Conservation (phyloP, 2,797 vertebrate species). For the Anisognathus igniventris region DNA sequence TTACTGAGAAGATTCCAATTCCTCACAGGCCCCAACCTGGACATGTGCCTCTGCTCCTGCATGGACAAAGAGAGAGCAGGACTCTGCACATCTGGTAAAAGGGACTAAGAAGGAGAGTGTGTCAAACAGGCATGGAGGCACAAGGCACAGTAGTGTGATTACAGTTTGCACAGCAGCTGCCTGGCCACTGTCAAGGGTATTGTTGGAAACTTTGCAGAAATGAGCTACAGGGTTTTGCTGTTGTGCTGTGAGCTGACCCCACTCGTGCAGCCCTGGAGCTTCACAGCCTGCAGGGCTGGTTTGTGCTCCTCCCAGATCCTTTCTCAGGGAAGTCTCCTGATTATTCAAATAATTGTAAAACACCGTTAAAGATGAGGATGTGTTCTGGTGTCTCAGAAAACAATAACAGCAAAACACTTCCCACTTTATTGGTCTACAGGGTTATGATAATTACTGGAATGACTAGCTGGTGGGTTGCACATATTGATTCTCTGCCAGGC, state of each 20-base stretch:
- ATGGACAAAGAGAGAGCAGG: not conserved
- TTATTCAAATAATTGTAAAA: conserved; percentile 52
- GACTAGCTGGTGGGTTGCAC: conserved; percentile 39
- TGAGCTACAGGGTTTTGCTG: not conserved
- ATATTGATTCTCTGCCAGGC: conserved; percentile 60
- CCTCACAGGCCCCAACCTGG: not conserved
- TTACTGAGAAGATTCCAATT: not conserved
- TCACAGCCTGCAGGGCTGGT: not conserved
- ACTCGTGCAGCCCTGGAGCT: not conserved
- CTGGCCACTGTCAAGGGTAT: not conserved
- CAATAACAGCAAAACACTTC: conserved; percentile 46
- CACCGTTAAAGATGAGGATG: conserved; percentile 2
- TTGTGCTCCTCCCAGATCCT: not conserved
- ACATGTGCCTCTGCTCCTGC: not conserved
- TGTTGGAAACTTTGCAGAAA: not conserved
- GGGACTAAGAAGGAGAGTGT: not conserved
- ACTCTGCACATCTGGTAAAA: not conserved
- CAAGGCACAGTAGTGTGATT: not conserved
- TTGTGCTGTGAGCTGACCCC: not conserved
- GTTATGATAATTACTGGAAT: conserved; percentile 40
- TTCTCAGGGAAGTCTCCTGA: not conserved
- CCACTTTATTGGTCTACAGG: conserved; percentile 42
- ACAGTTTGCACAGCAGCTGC: not conserved
- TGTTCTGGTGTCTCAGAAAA: conserved; percentile 34
- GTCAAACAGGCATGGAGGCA: not conserved